Evolutionary conservation across 2,113 vertebrate genomes (phyloP), one percentile per base, ranked within the genome.

Genomic region (Charina bottae): DNA sequence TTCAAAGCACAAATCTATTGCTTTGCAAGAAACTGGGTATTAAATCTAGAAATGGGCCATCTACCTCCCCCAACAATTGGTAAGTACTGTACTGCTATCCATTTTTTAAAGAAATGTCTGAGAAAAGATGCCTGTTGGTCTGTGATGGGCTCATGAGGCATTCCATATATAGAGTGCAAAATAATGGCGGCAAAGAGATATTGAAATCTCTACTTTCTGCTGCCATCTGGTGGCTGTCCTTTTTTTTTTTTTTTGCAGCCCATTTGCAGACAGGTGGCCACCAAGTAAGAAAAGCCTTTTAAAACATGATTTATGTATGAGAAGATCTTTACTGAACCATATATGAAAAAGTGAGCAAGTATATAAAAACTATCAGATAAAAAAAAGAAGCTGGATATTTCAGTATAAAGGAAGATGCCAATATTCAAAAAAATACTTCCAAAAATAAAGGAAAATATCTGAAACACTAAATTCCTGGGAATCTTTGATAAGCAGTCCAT

Each of bases 401-500:
- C 93, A 96, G 59, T 87, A 72, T 87, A 62, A 89, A 94, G 93
- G 49, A 62, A 89, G 92, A 95, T 92, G 95, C 92, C 94, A 94
- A 88, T 94, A 87, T 94, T 93, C 95, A 95, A 95, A 91, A 91
- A 93, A 96, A 94, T 95, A 93, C 89, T 95, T 94, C 37, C 42
- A 96, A 95, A 95, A 92, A 60, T 42, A 95, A 93, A 94, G 93
- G 92, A 96, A 96, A 94, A 95, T 93, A 94, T 95, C 95, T 94
- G 92, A 95, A 96, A 95, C 33, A 94, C 95, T 93, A 96, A 96
- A 95, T 84, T 88, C 95, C 95, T 96, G 93, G 95, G 94, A 97
- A 96, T 96, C 95, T 95, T 97, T 97, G 96, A 94, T 94, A 96
- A 97, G 96, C 97, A 96, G 17, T 23, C 33, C 94, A 96, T 98